phyloP scores from a whole-genome alignment of 2,888 invertebrate genomes.

The Cantharis flavilabris region DNA sequence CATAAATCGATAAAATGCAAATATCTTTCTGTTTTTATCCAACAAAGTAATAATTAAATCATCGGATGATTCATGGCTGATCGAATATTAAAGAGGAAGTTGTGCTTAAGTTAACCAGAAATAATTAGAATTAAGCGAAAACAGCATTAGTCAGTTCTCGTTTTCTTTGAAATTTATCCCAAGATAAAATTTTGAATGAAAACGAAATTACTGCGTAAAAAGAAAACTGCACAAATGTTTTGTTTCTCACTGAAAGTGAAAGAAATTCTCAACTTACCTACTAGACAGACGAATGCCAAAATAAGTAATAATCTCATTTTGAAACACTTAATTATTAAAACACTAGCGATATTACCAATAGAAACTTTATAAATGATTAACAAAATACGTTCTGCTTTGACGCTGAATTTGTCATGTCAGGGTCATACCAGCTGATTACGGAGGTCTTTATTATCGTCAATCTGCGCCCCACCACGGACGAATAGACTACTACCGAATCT shows the following conservation, averaged over 20 bases:
- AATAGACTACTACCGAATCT: background rate
- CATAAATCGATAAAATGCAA: background rate
- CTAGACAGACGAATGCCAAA: background rate
- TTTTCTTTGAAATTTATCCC: background rate
- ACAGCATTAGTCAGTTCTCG: background rate
- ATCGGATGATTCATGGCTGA: background rate
- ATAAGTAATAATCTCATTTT: background rate
- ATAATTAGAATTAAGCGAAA: background rate
- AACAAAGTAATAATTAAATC: background rate
- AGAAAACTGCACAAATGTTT: background rate
- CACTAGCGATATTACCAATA: background rate
- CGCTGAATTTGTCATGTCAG: conserved; percentile 33
- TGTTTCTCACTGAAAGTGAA: background rate
- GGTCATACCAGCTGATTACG: conserved; percentile 33
- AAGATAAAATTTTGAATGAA: background rate
- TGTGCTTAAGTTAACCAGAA: background rate
- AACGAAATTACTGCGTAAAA: background rate
- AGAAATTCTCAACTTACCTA: background rate
- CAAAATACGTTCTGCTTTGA: conserved; percentile 11
- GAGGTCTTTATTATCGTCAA: background rate
- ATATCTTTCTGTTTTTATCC: background rate
- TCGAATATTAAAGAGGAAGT: background rate
- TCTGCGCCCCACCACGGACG: background rate
- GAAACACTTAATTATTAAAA: background rate
- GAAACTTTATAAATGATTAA: conserved; percentile 10